Base-by-base conservation (phyloP, 2,113 vertebrate genomes). In the Prinia subflava region DNA sequence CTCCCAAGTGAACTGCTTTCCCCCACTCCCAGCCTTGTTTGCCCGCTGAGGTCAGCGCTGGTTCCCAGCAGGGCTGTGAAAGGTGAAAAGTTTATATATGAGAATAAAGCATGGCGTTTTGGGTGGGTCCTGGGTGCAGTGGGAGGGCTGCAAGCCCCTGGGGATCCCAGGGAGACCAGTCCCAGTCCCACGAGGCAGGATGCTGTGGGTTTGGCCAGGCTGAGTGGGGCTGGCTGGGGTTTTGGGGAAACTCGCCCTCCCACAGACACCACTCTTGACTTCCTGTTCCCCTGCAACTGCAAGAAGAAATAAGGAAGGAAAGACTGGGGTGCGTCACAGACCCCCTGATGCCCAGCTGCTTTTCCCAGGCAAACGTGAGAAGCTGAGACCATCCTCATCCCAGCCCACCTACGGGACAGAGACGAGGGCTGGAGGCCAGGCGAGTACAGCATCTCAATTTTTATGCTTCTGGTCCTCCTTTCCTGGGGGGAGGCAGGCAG, bases 231-330 rank as follows among this genome's bases (percentile, higher is more conserved):
- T 50, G 63, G 13, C 39, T 56, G 78, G 18, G 68, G 20, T 90
- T 60, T 39, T 16, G 11, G 39, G 37, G 56, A 22, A 87, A 73
- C 25, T 21, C 41, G 1, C 80, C 90, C 91, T 87, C 68, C 47
- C 35, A 30, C 80, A 35, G 27, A 18, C 57, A 30, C 56, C 4
- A 1, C 69, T 59, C 35, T 2, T 2, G 30, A 97, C 96, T 97
- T 97, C 97, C 96, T 95, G 80, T 85, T 89, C 69, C 68, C 77
- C 33, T 50, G 8, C 17, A 6, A 44, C 63, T 22, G 30, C 17
- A 13, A 67, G 60, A 22, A 80, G 89, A 90, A 81, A 30, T 46
- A 96, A 96, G 49, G 87, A 89, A 94, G 89, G 69, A 93, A 93
- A 76, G 83, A 35, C 3, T 68, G 56, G 65, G 55, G 90, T 33